Base-by-base conservation (phyloP, 2,888 invertebrate genomes). In the Myathropa florea region DNA sequence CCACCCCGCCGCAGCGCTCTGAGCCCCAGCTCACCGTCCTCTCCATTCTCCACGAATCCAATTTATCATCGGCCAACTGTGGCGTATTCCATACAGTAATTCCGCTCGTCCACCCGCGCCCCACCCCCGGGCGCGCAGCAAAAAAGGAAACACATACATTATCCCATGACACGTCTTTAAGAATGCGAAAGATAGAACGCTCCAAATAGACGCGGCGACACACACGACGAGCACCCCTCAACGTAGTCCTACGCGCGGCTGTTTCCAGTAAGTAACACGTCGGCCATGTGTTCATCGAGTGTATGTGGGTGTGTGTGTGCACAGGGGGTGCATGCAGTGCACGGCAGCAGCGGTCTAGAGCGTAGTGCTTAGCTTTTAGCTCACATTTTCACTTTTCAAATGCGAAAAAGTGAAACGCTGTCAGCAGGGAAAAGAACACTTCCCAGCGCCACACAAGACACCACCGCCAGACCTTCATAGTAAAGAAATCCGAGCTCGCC, bases 11-110 rank as follows among this genome's bases (percentile, higher is more conserved):
- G n/a, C n/a, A n/a, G 36, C 39, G 24, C 30, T n/a, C 24, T 28
- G 12, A 3, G 12, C 63, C 18, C 36, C 59, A 26, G 24, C 67
- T 55, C 33, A 33, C 46, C 33, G 65, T 10, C 7, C 36, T 23
- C 24, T 61, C 46, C 39, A 64, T 28, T 63, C 57, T 61, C 72
- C 33, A 70, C 61, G 82, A 83, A 83, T 83, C 82, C 83, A 86
- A 86, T 86, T 86, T 86, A 86, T 86, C 86, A 86, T 86, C 86
- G 78, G 78, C 86, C 86, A 86, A 86, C 86, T 86, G 86, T 86
- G 86, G 86, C 86, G 83, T 71, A 75, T 82, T 78, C 82, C 73
- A 63, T 78, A 82, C 82, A 78, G 46, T 46, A 46, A 86, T 86
- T 78, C 71, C 73, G 36, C 77, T 65, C 39, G 24, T 60, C 30